These are phyloP conservation scores for Bradypodion ventrale DNA, from an alignment of 2,797 vertebrate genomes.

Conservation along the genomic window DNA sequence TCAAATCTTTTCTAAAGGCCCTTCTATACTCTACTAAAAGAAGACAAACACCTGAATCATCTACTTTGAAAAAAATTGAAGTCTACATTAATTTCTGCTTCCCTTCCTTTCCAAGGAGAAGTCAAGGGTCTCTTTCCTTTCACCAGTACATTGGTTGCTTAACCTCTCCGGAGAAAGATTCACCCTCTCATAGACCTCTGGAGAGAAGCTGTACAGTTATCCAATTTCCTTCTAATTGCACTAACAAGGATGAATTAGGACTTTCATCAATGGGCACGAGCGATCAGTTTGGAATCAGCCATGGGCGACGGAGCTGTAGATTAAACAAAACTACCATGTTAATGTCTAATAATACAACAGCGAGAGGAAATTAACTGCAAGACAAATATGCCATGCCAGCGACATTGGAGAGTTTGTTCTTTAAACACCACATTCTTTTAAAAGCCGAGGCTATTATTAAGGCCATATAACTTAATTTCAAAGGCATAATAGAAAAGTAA, in stretches of 20 bases:
- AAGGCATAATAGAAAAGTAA: slow-evolving; percentile 72
- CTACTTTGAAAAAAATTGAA: slow-evolving; percentile 57
- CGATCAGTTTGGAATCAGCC: slow-evolving; percentile 74
- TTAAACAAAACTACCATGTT: slow-evolving; percentile 80
- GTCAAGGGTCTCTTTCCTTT: slow-evolving; percentile 37
- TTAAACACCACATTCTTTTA: slow-evolving; percentile 67
- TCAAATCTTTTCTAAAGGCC: background rate
- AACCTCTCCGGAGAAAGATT: slow-evolving; percentile 64
- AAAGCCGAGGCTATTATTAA: slow-evolving; percentile 72
- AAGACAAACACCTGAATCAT: slow-evolving; percentile 26
- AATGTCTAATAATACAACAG: slow-evolving; percentile 78
- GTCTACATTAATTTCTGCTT: slow-evolving; percentile 55
- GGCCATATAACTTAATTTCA: slow-evolving; percentile 73
- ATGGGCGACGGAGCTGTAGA: slow-evolving; percentile 79
- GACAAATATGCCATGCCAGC: slow-evolving; percentile 72
- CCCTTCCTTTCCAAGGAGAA: slow-evolving; percentile 52
- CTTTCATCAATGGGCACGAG: slow-evolving; percentile 76
- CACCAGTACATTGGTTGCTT: slow-evolving; percentile 50
- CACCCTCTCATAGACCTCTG: slow-evolving; percentile 63
- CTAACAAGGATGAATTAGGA: slow-evolving; percentile 83
- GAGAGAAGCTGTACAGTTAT: slow-evolving; percentile 67
- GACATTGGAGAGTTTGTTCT: slow-evolving; percentile 73
- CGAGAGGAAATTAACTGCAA: slow-evolving; percentile 77
- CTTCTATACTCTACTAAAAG: slow-evolving; percentile 19
- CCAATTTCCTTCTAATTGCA: slow-evolving; percentile 79